These are phyloP conservation scores for Pseudochirops corinnae DNA, from an alignment of 2,797 vertebrate genomes.

Conservation along the genomic window DNA sequence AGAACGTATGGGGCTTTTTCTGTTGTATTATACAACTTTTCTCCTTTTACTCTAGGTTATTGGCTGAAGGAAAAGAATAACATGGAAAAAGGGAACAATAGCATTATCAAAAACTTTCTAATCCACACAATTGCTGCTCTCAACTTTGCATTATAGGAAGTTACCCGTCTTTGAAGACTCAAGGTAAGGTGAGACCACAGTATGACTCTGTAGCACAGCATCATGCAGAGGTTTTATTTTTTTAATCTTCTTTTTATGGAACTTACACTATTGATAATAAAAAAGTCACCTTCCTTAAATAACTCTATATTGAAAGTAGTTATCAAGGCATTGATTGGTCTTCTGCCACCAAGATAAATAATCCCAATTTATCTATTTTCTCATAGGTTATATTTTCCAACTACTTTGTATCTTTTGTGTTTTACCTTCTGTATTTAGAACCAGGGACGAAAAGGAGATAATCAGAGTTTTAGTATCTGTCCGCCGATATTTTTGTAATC, in stretches of 20 bases:
- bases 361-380: neutral
- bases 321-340: neutral
- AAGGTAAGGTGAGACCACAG: neutral
- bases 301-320: neutral
- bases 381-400: neutral
- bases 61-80: conserved; percentile 16
- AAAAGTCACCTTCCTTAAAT: conserved; percentile 14
- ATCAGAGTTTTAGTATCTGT: neutral
- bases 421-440: neutral
- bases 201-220: neutral
- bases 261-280: conserved; percentile 12
- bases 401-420: neutral
- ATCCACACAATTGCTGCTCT: neutral
- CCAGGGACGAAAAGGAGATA: neutral
- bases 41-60: neutral
- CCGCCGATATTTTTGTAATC: neutral
- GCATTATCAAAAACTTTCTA: conserved; percentile 13
- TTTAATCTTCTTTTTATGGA: neutral
- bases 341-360: conserved; percentile 4
- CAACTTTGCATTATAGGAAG: neutral
- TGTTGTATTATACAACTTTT: neutral
- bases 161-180: neutral
- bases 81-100: conserved; percentile 21
- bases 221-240: neutral
- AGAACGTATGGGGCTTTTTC: neutral